Base-by-base conservation (phyloP, 2,797 vertebrate genomes). In the Acomys russatus region DNA sequence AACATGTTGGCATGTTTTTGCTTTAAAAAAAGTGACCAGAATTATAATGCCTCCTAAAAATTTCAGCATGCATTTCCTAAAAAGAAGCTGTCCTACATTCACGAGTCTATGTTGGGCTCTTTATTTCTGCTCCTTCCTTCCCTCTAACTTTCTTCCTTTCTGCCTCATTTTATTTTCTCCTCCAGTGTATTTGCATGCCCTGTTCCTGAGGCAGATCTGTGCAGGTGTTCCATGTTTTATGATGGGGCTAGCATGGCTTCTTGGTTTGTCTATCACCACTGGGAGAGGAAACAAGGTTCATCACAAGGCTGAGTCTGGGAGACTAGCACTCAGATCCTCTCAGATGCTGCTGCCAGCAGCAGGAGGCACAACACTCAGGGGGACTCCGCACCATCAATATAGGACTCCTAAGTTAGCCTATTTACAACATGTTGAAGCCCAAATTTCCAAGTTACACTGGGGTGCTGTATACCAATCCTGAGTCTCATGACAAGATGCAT, bases 131-230 rank as follows among this genome's bases (percentile, higher is more conserved):
- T 56, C 78, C 76, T 30, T 83, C 71, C 56, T 35, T n/a, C 51
- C 61, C 80, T 61, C 90, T 22, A 3, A 66, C 66, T 28, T 56
- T 54, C 64, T 59, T 51, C 64, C 11, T 15, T 71, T 56, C 82
- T 76, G 30, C 3, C 74, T 68, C 9, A 0, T 35, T 77, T 74
- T 49, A 35, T 64, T 73, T 76, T 70, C 49, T 15, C 51, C n/a
- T n/a, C 0, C 0, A 33, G 12, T 0, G 12, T 23, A 22, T 64
- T 9, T 35, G 18, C 17, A 6, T 4, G 38, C 56, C 51, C 3
- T 15, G 4, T 30, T 14, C 49, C 80, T 25, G 12, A 38, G n/a
- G 51, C 51, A 18, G 35, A 73, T 76, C 76, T 17, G 74, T 25
- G 54, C n/a, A 33, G 35, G 23, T 0, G 3, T 14, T 1, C 64